Conservation (phyloP, 2,888 invertebrate genomes). For the Lathronympha strigana region DNA sequence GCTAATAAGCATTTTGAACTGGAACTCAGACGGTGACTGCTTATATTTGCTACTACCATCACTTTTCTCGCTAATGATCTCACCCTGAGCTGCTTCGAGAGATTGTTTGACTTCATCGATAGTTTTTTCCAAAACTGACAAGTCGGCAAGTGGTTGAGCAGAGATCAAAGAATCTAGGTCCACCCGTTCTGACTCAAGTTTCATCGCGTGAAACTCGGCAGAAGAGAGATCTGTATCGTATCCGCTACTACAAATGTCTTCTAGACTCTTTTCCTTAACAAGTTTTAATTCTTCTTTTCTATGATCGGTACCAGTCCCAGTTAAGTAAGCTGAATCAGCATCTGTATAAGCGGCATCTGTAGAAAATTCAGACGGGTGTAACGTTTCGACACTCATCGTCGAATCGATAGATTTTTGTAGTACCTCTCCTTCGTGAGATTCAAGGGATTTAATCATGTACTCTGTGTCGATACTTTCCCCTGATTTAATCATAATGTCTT, state of each 20-base stretch:
- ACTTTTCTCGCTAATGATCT: constrained; percentile 86
- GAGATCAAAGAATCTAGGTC: constrained; percentile 80
- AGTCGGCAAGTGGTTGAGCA: constrained; percentile 78
- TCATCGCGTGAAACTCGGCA: constrained; percentile 84
- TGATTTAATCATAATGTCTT: constrained; percentile 80
- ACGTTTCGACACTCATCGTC: constrained; percentile 79
- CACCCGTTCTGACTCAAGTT: constrained; percentile 80
- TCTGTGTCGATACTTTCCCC: constrained; percentile 81
- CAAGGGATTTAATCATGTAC: constrained; percentile 79
- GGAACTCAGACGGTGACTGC: constrained; percentile 90
- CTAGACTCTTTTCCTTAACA: constrained; percentile 81
- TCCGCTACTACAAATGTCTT: constrained; percentile 89
- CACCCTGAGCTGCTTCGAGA: constrained; percentile 87
- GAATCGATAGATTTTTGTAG: constrained; percentile 82
- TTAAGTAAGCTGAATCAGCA: constrained; percentile 79
- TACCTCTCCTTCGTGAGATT: constrained; percentile 80
- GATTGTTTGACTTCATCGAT: constrained; percentile 89
- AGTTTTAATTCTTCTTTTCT: constrained; percentile 76
- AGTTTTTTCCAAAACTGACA: constrained; percentile 87
- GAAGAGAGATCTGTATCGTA: constrained; percentile 87
- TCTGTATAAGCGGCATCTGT: constrained; percentile 73
- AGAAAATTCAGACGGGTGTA: constrained; percentile 80
- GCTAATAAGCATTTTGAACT: constrained; percentile 85
- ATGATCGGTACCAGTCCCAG: constrained; percentile 69
- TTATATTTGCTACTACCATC: constrained; percentile 88